Base-by-base conservation (phyloP, 2,797 vertebrate species). In the Chelmon rostratus region DNA sequence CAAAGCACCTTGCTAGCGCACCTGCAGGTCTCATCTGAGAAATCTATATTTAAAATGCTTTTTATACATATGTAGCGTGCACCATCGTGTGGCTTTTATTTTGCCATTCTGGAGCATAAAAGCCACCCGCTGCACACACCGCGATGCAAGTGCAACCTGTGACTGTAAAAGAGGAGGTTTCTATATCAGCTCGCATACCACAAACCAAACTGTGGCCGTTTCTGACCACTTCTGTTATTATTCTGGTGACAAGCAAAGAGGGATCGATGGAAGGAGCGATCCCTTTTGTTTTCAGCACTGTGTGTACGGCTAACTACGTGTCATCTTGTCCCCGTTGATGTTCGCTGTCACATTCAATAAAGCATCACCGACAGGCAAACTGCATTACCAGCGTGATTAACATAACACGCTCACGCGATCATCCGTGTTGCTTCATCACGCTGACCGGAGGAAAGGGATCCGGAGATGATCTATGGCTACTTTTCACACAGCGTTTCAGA, bases 1-100 rank as follows among this genome's bases (percentile, higher is more conserved):
- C 86, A 82, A 79, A 93, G 90, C 93, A 93, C 91, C 93, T 95
- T 91, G 88, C 88, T 81, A 11, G 68, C 68, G 9, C 93, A 95
- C 94, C 94, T 95, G 92, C 86, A 87, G 74, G 78, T 85, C 90
- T 89, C 89, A 54, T 85, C 68, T 25, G 87, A 91, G 90, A 81
- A 85, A 86, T 87, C 79, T 57, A 76, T 81, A 84, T 88, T 87
- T 66, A 67, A 86, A 86, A 84, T 49, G 9, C 47, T 73, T 82
- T 76, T 82, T 47, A 56, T 56, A 87, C 70, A 46, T 76, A 82
- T 74, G 78, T 67, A 3, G 82, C 8, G 3, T 54, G 78, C 74
- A 40, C 31, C 78, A 19, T 70, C 33, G 19, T 58, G 82, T 25
- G 1, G 66, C 52, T 13, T 25, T 76, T 15, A 3, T 66, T 62